Conservation (phyloP, 2,113 vertebrate species). For the Thermophis baileyi region DNA sequence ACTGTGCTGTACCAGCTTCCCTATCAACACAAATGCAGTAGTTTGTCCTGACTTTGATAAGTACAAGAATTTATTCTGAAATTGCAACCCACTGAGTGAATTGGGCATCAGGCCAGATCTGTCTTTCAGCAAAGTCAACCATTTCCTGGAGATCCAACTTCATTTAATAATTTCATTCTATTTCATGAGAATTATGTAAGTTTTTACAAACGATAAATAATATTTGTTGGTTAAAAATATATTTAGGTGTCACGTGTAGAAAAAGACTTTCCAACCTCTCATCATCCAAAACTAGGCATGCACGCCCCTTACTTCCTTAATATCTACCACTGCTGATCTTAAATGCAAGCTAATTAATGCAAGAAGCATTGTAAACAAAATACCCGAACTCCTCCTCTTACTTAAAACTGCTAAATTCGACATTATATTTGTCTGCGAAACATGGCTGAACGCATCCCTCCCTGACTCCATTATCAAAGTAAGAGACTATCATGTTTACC, state of each 20-base stretch:
- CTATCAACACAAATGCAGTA: constrained; percentile 68
- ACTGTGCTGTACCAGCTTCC: constrained; percentile 70
- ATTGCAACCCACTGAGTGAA: constrained; percentile 59
- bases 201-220: constrained; percentile 37
- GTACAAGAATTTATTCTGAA: constrained; percentile 69
- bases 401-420: too few species aligned
- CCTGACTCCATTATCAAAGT: too few species aligned
- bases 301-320: too few species aligned
- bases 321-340: too few species aligned
- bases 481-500: too few species aligned
- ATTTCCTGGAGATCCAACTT: constrained; percentile 44
- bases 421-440: too few species aligned
- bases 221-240: constrained; percentile 25
- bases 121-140: constrained; percentile 41
- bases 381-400: too few species aligned
- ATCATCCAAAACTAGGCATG: too few species aligned
- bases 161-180: constrained; percentile 51
- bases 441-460: too few species aligned
- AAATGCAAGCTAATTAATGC: too few species aligned
- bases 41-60: constrained; percentile 67
- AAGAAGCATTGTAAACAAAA: too few species aligned
- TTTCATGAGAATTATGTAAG: constrained; percentile 47
- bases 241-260: not conserved
- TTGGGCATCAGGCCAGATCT: constrained; percentile 45
- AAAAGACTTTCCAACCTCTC: not conserved